Percentiles rank a stretch among this genome's conserved stretches.
Evolutionary conservation across 2,113 vertebrate genomes (phyloP).

Genomic region (Oriolus oriolus): DNA sequence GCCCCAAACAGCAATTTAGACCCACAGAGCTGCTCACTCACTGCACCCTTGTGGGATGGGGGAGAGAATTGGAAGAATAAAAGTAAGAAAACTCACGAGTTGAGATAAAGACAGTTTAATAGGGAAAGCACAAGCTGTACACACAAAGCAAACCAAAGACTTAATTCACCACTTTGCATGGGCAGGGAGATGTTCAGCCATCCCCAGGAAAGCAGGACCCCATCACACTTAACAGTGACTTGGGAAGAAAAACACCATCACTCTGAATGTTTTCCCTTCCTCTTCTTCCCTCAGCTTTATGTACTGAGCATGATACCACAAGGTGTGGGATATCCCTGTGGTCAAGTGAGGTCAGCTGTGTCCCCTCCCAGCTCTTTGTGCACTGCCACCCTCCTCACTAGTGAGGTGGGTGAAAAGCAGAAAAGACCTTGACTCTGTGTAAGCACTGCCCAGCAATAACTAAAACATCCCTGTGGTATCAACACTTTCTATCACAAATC

Average conservation of each 20-base stretch:
- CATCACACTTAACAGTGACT: too few relatives aligned
- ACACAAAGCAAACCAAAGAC: neutral
- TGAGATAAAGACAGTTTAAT: neutral
- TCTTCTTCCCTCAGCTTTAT: neutral
- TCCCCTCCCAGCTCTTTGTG: neutral
- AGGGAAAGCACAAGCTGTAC: neutral
- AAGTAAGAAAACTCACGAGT: neutral
- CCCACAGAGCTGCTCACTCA: neutral
- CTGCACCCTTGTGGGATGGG: neutral
- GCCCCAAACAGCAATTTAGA: neutral
- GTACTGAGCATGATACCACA: neutral
- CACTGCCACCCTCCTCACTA: too few relatives aligned
- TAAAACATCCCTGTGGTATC: neutral
- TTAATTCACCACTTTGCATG: neutral
- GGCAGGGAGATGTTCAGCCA: neutral
- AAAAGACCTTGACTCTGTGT: neutral
- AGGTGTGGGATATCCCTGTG: neutral
- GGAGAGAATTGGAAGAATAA: neutral
- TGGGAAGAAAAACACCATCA: neutral
- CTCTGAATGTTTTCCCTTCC: accelerated
- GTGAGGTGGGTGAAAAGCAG: neutral
- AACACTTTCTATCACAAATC: neutral
- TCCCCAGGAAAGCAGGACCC: neutral
- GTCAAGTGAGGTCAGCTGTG: neutral
- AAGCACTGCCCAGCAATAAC: neutral